Base-by-base conservation (phyloP, 2,888 invertebrate species). In the Chrysodeixis includens region DNA sequence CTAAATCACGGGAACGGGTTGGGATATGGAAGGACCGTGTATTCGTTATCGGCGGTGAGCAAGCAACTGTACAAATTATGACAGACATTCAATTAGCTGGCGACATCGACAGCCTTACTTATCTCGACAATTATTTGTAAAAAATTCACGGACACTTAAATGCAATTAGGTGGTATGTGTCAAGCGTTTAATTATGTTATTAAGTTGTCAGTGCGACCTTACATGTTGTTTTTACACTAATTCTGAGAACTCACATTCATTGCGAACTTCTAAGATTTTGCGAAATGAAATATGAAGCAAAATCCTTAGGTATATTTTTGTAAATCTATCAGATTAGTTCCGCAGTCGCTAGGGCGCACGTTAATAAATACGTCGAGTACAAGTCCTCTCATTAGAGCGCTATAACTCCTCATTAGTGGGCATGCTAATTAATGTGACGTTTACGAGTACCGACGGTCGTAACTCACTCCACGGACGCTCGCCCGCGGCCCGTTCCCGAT, bases 361-460 rank as follows among this genome's bases (percentile, higher is more conserved):
- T 72, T 82, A 81, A 82, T 81, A 81, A 81, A 92, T 92, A 92
- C 90, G 87, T 89, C 89, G 85, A 83, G 85, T 88, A 88, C 88
- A 87, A 90, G 90, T 91, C 91, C 89, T 89, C 92, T 94, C 93
- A 94, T 94, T 94, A 94, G 92, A 91, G 90, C 87, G 88, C 93
- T 92, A 94, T 94, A 94, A 94, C 92, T 95, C 92, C 93, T 94
- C 94, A 95, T 95, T 95, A 95, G 93, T 84, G 92, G 90, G 85
- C 89, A 91, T 91, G 93, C 93, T 94, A 94, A 94, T 95, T 95
- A 94, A 94, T 89, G 93, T 92, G 94, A 94, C 94, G 90, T 92
- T 93, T 92, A 93, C 92, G 92, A 92, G 88, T 87, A 85, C 83
- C 88, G 85, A 71, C 82, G 85, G 86, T 88, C 91, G 88, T 90